Conservation (phyloP, 1,140 invertebrate species). For the Caenorhabditis inopinata region DNA sequence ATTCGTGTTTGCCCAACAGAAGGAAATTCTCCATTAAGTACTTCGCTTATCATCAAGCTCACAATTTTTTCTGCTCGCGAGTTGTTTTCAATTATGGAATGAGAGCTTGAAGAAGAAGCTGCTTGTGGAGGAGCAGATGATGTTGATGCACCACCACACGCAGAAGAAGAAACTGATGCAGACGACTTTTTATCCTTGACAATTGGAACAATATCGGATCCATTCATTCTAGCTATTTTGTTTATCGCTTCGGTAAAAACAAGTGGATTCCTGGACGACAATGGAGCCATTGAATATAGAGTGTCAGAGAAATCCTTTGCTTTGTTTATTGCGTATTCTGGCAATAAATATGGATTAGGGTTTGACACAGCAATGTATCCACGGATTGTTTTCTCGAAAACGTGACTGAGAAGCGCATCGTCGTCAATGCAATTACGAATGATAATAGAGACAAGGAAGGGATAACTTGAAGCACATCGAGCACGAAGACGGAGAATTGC, state of each 20-base stretch:
- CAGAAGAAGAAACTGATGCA: neutral
- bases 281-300: neutral
- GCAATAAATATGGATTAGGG: neutral
- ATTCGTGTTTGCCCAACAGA: neutral
- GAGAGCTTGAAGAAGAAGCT: neutral
- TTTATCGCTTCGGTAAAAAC: slow-evolving; percentile 56
- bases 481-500: slow-evolving; percentile 14
- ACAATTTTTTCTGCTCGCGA: neutral
- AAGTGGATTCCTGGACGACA: neutral
- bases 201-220: neutral
- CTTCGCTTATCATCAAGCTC: neutral
- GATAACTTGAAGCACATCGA: neutral
- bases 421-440: slow-evolving; percentile 83
- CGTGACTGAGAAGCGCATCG: slow-evolving; percentile 74
- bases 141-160: neutral
- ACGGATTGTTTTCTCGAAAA: slow-evolving; percentile 77
- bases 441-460: slow-evolving; percentile 75
- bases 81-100: neutral
- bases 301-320: neutral
- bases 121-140: neutral
- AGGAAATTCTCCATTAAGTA: neutral
- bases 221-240: slow-evolving; percentile 8
- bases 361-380: neutral
- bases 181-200: slow-evolving; percentile 66
- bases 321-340: neutral